phyloP scores from a whole-genome alignment of 2,113 vertebrate genomes.

The Eolophus roseicapilla region DNA sequence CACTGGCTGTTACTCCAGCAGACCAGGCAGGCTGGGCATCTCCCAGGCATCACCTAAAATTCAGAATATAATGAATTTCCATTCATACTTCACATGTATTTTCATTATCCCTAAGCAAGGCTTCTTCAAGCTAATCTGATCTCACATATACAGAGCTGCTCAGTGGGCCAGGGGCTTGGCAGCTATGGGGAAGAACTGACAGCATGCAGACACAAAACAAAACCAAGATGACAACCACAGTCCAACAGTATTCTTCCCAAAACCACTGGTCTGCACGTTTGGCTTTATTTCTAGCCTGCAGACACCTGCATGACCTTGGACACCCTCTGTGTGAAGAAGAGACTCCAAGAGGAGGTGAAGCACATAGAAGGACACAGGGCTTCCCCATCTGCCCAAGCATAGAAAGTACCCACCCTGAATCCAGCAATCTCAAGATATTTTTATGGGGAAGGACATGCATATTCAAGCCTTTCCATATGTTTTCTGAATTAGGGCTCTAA shows the following conservation, averaged over 20 bases:
- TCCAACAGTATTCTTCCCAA: not conserved
- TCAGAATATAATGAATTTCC: not conserved
- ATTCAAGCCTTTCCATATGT: not conserved
- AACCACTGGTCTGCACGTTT: not conserved
- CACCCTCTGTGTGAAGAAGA: not conserved
- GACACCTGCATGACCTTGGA: not conserved
- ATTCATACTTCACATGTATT: not conserved
- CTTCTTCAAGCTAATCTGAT: not conserved
- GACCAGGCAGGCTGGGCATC: not conserved
- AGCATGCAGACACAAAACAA: not conserved
- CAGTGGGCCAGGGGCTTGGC: not conserved
- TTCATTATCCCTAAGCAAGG: not conserved
- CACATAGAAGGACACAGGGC: not conserved
- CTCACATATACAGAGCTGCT: not conserved
- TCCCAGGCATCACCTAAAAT: not conserved
- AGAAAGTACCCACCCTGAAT: fast-evolving
- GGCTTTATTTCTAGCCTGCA: not conserved
- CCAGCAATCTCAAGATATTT: fast-evolving
- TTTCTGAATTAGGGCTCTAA: not conserved
- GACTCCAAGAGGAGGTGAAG: not conserved
- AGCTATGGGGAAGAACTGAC: not conserved
- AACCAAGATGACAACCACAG: not conserved
- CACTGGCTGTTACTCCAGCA: not conserved
- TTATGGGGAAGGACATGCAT: not conserved
- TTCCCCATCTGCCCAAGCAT: fast-evolving